These are phyloP conservation scores for Rhinopomastus cyanomelas DNA, from an alignment of 2,113 vertebrate species.

Conservation along the genomic window DNA sequence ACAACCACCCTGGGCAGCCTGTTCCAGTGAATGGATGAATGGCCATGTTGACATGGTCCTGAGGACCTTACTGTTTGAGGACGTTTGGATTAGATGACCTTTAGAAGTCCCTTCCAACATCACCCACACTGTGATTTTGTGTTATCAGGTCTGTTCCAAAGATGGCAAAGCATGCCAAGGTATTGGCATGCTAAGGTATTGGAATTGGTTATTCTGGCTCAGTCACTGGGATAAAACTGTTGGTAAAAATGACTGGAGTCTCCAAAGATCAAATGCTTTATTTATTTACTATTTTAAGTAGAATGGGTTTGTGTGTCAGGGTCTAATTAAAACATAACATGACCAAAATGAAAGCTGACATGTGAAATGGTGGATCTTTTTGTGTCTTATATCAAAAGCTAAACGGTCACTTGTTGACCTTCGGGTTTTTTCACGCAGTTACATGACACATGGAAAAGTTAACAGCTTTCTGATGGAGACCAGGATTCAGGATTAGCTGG, in stretches of 20 bases:
- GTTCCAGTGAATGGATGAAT: no score
- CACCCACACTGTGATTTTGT: neutral
- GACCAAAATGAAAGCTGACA: neutral
- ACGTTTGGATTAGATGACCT: neutral
- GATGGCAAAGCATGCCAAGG: neutral
- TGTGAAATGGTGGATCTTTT: neutral
- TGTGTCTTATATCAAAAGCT: neutral
- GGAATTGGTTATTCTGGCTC: no score
- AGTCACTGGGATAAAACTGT: neutral
- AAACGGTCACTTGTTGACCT: neutral
- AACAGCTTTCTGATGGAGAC: neutral
- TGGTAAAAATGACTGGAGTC: neutral
- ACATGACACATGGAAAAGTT: neutral
- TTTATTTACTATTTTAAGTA: neutral
- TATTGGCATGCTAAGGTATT: no score
- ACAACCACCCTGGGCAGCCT: no score
- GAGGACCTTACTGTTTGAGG: fast-evolving
- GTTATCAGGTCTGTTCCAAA: neutral
- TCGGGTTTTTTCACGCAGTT: neutral
- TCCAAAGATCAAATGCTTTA: neutral
- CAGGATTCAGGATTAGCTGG: neutral
- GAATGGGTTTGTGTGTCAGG: fast-evolving
- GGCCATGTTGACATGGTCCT: neutral
- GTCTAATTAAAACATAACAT: neutral
- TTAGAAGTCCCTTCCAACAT: neutral